Conservation (phyloP, 2,113 vertebrate genomes). For the Lophotis ruficrista region DNA sequence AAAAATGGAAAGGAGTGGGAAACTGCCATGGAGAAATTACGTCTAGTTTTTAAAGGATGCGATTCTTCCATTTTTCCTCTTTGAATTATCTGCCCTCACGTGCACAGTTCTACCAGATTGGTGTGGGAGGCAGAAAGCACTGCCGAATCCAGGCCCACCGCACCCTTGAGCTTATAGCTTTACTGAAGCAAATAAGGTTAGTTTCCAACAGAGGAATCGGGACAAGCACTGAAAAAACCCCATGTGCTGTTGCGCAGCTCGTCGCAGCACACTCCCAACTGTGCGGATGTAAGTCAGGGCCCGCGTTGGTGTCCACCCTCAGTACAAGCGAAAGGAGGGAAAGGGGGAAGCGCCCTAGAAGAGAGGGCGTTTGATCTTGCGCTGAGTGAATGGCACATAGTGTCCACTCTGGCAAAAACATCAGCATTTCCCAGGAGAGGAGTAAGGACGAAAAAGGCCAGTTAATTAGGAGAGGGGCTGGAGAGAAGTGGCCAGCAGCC, state of each 20-base stretch:
- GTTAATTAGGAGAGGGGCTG: background rate
- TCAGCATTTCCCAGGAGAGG: background rate
- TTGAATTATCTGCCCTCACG: background rate
- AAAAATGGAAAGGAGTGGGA: background rate
- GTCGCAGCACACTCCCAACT: rapidly evolving
- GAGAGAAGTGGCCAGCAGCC: background rate
- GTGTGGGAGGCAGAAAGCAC: background rate
- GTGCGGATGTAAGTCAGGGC: background rate
- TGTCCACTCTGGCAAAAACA: background rate
- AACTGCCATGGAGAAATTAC: background rate
- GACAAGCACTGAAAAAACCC: background rate
- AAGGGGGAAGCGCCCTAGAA: background rate
- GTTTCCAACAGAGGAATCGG: background rate
- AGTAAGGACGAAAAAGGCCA: background rate
- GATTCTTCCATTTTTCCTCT: background rate
- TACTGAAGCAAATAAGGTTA: background rate
- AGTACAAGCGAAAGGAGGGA: background rate
- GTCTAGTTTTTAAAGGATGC: background rate
- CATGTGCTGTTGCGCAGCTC: background rate
- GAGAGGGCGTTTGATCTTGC: rapidly evolving
- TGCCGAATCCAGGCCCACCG: background rate
- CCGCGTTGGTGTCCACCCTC: background rate
- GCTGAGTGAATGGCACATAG: background rate
- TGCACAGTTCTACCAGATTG: background rate
- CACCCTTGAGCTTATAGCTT: background rate